Percentiles rank a stretch among this genome's conserved stretches.
phyloP scores from a whole-genome alignment of 2,888 invertebrate species.

The Phania funesta region DNA sequence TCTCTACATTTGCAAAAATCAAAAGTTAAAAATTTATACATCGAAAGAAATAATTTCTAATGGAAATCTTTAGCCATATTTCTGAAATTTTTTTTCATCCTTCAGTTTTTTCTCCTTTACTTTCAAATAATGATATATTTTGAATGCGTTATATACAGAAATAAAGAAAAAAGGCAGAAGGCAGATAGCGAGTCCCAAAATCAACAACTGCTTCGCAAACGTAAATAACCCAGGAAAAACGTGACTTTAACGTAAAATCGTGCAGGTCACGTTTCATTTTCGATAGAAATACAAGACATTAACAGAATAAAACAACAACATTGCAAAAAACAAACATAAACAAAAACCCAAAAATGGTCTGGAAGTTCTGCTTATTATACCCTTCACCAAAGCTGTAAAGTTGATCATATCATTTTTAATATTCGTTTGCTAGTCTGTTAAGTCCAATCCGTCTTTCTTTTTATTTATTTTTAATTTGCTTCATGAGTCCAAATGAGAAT shows the following conservation, averaged over 20 bases:
- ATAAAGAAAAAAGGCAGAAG: no score
- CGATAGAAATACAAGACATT: slow-evolving; percentile 26
- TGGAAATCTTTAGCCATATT: not conserved
- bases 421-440: no score
- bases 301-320: slow-evolving; percentile 1
- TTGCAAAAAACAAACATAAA: not conserved
- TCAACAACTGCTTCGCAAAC: slow-evolving; percentile 69
- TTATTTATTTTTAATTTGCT: no score
- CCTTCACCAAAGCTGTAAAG: no score
- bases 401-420: no score
- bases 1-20: no score
- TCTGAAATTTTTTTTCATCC: not conserved
- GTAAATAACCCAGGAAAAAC: slow-evolving; percentile 80
- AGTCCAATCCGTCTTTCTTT: no score
- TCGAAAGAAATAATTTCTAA: no score
- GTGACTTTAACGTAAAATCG: slow-evolving; percentile 74
- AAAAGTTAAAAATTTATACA: no score
- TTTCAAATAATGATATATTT: slow-evolving; percentile 9
- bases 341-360: slow-evolving; percentile 12
- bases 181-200: slow-evolving; percentile 35
- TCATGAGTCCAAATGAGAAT: no score
- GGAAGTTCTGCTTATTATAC: not conserved
- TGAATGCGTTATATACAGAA: no score
- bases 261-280: slow-evolving; percentile 60
- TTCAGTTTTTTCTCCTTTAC: not conserved